These are phyloP conservation scores for Matsumyia berberina DNA, from an alignment of 2,888 invertebrate species.

Conservation along the genomic window DNA sequence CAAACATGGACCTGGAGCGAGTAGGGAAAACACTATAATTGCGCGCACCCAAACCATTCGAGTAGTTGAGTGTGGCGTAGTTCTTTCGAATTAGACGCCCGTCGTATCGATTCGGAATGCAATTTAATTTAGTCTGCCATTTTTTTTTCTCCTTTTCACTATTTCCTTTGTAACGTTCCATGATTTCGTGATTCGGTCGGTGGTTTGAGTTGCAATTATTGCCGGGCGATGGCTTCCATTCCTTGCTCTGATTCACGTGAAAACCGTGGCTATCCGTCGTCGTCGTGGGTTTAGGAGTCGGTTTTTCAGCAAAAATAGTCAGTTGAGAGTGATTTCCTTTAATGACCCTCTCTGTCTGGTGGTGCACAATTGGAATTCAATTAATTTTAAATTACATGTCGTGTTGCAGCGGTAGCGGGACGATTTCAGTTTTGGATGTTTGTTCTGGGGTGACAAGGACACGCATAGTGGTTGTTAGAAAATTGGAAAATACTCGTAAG, in stretches of 20 bases:
- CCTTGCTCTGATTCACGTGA: constrained; percentile 42
- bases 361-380: constrained; percentile 62
- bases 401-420: not conserved
- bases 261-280: too few relatives aligned
- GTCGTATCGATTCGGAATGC: constrained; percentile 53
- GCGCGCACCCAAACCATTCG: not conserved
- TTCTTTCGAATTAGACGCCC: constrained; percentile 52
- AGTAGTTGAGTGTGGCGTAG: constrained; percentile 3
- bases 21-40: constrained; percentile 44
- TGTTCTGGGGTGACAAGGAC: not conserved
- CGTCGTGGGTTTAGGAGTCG: constrained; percentile 12
- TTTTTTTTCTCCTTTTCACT: not conserved
- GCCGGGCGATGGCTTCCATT: not conserved
- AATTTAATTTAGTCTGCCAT: constrained; percentile 51
- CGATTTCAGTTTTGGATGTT: not conserved
- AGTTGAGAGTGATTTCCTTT: constrained; percentile 60
- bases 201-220: constrained; percentile 53
- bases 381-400: constrained; percentile 69
- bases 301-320: constrained; percentile 33
- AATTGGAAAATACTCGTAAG: too few relatives aligned
- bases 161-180: constrained; percentile 15
- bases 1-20: constrained; percentile 13
- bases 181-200: constrained; percentile 45
- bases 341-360: constrained; percentile 54
- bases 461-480: not conserved